phyloP scores from a whole-genome alignment of 2,797 vertebrate species.

The Hoplostethus mediterraneus region DNA sequence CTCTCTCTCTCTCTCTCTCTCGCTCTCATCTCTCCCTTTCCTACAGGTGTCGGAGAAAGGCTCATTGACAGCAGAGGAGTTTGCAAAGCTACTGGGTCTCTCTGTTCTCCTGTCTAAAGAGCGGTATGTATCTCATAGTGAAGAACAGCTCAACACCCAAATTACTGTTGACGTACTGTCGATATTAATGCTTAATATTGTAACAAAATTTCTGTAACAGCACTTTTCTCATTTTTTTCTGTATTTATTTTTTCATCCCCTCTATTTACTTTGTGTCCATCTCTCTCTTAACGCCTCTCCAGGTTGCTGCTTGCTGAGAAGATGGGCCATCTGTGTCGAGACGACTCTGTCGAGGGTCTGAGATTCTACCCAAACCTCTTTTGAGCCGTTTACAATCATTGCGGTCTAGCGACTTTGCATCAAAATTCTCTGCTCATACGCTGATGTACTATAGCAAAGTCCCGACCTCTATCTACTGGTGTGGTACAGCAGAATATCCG shows the following conservation, averaged over 20 bases:
- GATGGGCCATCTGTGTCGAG: conserved; percentile 97
- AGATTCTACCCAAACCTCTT: conserved; percentile 98
- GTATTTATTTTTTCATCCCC: conserved; percentile 5
- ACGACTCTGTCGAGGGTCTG: conserved; percentile 98
- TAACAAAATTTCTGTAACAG: no score
- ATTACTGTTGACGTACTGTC: neutral
- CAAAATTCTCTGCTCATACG: neutral
- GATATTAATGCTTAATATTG: no score
- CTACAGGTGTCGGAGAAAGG: conserved; percentile 94
- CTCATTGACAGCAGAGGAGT: conserved; percentile 96
- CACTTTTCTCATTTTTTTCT: neutral
- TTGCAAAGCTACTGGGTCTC: conserved; percentile 96
- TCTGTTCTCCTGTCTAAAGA: conserved; percentile 98
- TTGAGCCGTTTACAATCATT: conserved; percentile 73
- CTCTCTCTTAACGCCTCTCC: conserved; percentile 27
- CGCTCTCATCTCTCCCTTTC: conserved; percentile 13
- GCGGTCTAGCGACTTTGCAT: neutral
- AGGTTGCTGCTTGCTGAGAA: conserved; percentile 97
- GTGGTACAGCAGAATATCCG: conserved; percentile 1
- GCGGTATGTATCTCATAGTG: conserved; percentile 80
- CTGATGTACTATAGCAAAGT: conserved; percentile 26
- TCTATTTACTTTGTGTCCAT: conserved; percentile 1
- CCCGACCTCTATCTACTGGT: neutral
- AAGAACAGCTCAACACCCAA: neutral
- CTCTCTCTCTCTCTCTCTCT: neutral